These are phyloP conservation scores for Plagodis pulveraria DNA, from an alignment of 2,888 invertebrate genomes.

Conservation along the genomic window DNA sequence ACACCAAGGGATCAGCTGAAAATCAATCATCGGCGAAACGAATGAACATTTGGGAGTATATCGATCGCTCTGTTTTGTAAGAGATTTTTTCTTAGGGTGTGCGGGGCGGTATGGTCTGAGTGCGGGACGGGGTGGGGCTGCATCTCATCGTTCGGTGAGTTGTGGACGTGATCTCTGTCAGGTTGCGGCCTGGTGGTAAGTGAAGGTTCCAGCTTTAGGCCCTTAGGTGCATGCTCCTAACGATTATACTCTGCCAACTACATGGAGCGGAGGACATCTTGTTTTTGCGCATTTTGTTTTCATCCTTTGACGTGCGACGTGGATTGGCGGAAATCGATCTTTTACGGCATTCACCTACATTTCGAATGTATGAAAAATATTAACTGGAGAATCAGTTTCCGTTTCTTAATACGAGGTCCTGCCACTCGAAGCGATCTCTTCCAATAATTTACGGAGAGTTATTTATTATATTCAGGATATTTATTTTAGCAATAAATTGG, in stretches of 20 bases:
- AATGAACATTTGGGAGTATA: conserved; percentile 63
- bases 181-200: conserved; percentile 25
- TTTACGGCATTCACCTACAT: background rate
- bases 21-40: conserved; percentile 46
- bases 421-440: no score
- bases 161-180: conserved; percentile 36
- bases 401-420: no score
- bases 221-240: conserved; percentile 8
- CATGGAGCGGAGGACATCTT: conserved; percentile 54
- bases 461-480: no score
- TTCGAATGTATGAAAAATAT: background rate
- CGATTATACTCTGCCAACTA: background rate
- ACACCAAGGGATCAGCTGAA: conserved; percentile 45
- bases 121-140: conserved; percentile 53
- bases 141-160: conserved; percentile 44
- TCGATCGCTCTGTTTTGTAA: conserved; percentile 80
- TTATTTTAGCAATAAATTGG: no score
- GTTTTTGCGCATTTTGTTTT: conserved; percentile 59
- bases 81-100: conserved; percentile 64
- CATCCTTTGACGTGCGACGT: conserved; percentile 35
- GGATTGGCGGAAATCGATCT: conserved; percentile 19
- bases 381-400: no score
- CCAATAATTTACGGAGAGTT: no score
- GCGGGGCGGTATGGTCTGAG: conserved; percentile 50
- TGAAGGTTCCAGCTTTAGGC: background rate